These are phyloP conservation scores for Parotia lawesii DNA, from an alignment of 2,113 vertebrate genomes.

Conservation along the genomic window DNA sequence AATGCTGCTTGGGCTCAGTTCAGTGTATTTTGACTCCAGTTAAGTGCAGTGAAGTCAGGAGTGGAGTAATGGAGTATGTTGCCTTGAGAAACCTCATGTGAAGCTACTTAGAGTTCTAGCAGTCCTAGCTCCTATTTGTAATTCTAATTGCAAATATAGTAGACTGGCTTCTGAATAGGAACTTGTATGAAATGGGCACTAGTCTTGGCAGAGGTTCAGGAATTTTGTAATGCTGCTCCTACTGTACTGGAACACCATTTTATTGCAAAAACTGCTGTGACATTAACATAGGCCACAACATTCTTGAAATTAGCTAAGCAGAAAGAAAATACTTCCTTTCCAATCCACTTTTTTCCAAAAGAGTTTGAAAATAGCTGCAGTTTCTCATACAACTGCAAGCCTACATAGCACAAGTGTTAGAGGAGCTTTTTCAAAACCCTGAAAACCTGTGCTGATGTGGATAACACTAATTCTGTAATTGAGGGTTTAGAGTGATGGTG, in stretches of 20 bases:
- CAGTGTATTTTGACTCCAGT: background rate
- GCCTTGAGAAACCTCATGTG: background rate
- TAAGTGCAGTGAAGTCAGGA: background rate
- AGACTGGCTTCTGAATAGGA: conserved; percentile 20
- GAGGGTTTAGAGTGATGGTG: background rate
- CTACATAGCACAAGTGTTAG: background rate
- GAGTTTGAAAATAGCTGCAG: background rate
- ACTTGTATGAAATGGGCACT: conserved; percentile 25
- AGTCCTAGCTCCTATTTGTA: background rate
- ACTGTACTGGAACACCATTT: conserved; percentile 32
- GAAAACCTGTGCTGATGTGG: background rate
- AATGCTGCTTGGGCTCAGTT: background rate
- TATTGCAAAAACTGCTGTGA: background rate
- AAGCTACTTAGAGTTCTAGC: background rate
- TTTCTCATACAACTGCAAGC: background rate
- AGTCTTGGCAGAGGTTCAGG: conserved; percentile 18
- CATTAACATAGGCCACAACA: background rate
- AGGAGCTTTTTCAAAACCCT: background rate
- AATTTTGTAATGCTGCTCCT: conserved; percentile 8
- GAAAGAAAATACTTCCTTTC: conserved; percentile 23
- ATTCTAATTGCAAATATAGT: conserved; percentile 1
- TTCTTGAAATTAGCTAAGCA: conserved; percentile 19
- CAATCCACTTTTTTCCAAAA: background rate
- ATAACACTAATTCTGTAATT: background rate
- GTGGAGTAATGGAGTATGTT: background rate